A percentile compares a stretch with the other conserved stretches of the same genome.
These are phyloP conservation scores for Olivierus martensii DNA, from an alignment of 1,140 invertebrate species.

Conservation along the genomic window DNA sequence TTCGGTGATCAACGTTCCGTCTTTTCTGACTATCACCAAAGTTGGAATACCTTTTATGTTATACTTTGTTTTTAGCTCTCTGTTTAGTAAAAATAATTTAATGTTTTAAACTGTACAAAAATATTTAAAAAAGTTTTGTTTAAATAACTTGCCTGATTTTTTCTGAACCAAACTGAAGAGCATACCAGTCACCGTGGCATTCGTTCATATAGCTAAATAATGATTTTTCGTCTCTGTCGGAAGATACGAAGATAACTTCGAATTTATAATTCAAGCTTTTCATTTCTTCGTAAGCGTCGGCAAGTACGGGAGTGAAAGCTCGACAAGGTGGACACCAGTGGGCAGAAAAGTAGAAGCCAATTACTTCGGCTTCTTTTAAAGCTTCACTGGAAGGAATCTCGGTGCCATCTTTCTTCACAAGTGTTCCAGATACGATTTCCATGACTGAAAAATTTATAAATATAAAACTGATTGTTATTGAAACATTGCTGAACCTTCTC, in stretches of 20 bases:
- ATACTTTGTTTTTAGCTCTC: conserved; percentile 25
- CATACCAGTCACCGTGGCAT: conserved; percentile 28
- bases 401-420: not conserved
- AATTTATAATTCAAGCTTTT: conserved; percentile 15
- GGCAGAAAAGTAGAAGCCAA: conserved; percentile 33
- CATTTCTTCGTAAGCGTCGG: conserved; percentile 3
- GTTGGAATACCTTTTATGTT: conserved; percentile 32
- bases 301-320: conserved; percentile 31
- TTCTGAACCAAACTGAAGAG: conserved; percentile 21
- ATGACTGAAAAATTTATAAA: no score
- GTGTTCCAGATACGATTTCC: not conserved
- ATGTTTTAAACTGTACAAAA: no score
- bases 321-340: conserved; percentile 36
- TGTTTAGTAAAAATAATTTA: conserved; percentile 7
- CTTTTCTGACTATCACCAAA: conserved; percentile 34
- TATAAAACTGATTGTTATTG: no score
- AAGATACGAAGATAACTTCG: conserved; percentile 31
- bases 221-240: conserved; percentile 24
- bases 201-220: conserved; percentile 28
- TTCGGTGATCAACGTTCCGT: conserved; percentile 30
- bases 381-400: not conserved
- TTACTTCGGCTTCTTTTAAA: conserved; percentile 14
- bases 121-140: no score
- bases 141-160: no score
- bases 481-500: no score